Base-by-base conservation (phyloP, 2,888 invertebrate species). In the Xylota segnis region DNA sequence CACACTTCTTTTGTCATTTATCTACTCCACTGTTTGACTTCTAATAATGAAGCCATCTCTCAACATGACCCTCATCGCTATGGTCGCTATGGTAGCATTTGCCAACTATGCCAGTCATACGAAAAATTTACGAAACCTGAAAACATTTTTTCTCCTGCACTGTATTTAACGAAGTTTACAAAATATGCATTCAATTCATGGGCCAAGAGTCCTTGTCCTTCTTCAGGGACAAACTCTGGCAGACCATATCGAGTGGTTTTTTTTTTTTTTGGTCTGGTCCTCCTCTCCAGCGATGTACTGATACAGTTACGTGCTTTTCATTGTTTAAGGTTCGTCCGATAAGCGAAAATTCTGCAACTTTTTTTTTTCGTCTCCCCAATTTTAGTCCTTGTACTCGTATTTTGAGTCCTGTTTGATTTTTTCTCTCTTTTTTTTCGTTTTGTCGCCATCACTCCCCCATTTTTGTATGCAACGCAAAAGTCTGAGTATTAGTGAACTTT, bases 401-500 rank as follows among this genome's bases (percentile, higher is more conserved):
- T 45, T 68, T 45, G 10, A 10, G 32, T 72, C 14, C 5, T 52
- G 43, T 52, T 66, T 70, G 32, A 32, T 1, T 34, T 56, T 54
- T 52, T 61, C 2, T 56, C 14, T 6, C 27, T 16, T 43, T 43
- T 56, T 56, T 16, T 37, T 40, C 32, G 6, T 43, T 56, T 56
- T 16, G 29, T 40, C 32, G 6, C 40, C 45, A 32, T 65, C 12
- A 29, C 43, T 10, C 45, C 12, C 0, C 18, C 23, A 14, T 70
- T 71, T 71, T 40, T 45, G 56, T 59, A 77, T 77, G 66, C 77
- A 83, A 52, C 16, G 9, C 81, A 75, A 23, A 23, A 47, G 29
- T 63, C 58, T 43, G 40, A 37, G 6, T 63, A 12, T 18, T 32
- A 45, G 23, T 43, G 32, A 74, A 84, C 29, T 52, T 61, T 71